These are phyloP conservation scores for Pecten maximus DNA, from an alignment of 2,888 invertebrate genomes.

Conservation along the genomic window DNA sequence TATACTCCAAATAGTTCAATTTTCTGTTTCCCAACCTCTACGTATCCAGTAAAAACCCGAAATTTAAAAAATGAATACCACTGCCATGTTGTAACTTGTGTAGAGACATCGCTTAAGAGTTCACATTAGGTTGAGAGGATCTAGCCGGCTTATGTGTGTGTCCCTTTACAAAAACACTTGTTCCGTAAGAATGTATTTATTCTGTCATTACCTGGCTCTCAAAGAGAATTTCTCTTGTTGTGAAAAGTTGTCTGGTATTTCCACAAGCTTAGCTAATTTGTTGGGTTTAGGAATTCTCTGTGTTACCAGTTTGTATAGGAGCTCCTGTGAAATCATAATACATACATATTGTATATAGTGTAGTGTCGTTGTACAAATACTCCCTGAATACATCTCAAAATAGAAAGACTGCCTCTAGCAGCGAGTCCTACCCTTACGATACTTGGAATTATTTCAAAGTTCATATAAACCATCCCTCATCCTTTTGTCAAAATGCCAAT, in stretches of 20 bases:
- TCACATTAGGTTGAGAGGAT: not conserved
- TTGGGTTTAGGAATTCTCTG: slow-evolving; percentile 15
- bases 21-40: too few relatives aligned
- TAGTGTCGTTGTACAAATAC: slow-evolving; percentile 23
- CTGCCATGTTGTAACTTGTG: not conserved
- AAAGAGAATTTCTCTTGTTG: slow-evolving; percentile 33
- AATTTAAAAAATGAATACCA: not conserved
- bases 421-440: not conserved
- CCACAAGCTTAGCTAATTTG: slow-evolving; percentile 33
- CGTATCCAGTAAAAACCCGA: not conserved
- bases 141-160: not conserved
- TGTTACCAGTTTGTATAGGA: not conserved
- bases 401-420: not conserved
- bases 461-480: not conserved
- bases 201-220: slow-evolving; percentile 9
- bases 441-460: slow-evolving; percentile 23
- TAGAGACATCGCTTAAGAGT: not conserved
- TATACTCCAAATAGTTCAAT: too few relatives aligned
- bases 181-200: slow-evolving; percentile 27
- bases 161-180: slow-evolving; percentile 32
- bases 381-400: not conserved
- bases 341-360: not conserved
- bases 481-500: not conserved
- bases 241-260: slow-evolving; percentile 35
- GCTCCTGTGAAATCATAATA: slow-evolving; percentile 28